phyloP scores from a whole-genome alignment of 2,888 invertebrate species.

The Hypselothyrea guttata region DNA sequence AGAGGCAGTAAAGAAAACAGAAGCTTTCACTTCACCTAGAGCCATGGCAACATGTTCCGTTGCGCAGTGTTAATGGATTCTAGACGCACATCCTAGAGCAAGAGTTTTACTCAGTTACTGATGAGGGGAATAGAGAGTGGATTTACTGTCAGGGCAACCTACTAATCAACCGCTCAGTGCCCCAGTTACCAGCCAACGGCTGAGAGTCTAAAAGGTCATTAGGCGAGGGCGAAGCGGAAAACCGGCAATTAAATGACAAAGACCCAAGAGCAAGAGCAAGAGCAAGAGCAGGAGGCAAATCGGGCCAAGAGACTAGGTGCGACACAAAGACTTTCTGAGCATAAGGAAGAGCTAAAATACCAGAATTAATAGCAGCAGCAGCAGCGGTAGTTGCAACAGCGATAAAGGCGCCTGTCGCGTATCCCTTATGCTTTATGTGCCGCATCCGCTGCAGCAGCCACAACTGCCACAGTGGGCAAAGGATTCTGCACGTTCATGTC shows the following conservation, averaged over 20 bases:
- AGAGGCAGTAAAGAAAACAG: background rate
- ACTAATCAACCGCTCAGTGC: conserved; percentile 63
- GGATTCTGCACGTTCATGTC: conserved; percentile 23
- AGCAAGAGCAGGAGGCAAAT: conserved; percentile 28
- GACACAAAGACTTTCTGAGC: conserved; percentile 54
- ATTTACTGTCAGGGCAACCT: conserved; percentile 29
- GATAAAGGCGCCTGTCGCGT: conserved; percentile 51
- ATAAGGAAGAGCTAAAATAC: conserved; percentile 70
- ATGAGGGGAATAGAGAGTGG: background rate
- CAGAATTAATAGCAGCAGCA: conserved; percentile 25
- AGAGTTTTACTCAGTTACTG: background rate
- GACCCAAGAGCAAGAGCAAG: conserved; percentile 17
- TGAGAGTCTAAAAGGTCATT: conserved; percentile 62
- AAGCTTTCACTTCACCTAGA: conserved; percentile 4
- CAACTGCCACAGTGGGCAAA: conserved; percentile 8
- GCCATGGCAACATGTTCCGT: conserved; percentile 41
- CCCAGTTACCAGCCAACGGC: conserved; percentile 26
- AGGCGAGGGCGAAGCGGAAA: conserved; percentile 63
- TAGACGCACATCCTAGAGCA: conserved; percentile 27
- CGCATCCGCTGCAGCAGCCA: conserved; percentile 55
- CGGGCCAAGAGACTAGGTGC: conserved; percentile 27
- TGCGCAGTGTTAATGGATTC: conserved; percentile 60
- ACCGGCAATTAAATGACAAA: conserved; percentile 45
- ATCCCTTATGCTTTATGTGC: conserved; percentile 71
- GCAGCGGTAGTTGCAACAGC: conserved; percentile 9